Evolutionary conservation across 2,888 invertebrate species (phyloP).

Genomic region (Sarcophaga caerulescens): DNA sequence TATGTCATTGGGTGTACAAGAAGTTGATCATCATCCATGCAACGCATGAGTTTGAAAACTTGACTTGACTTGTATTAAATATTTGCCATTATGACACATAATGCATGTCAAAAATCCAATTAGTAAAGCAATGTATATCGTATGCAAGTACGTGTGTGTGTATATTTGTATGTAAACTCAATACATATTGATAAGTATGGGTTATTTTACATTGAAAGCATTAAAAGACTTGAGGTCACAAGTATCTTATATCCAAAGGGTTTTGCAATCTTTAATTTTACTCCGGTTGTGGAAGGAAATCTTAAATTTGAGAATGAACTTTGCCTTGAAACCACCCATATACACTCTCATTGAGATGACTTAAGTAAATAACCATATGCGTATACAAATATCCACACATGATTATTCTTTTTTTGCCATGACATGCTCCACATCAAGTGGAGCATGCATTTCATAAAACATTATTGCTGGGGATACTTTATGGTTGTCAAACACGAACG

Average conservation of each 20-base stretch:
- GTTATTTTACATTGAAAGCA: too few relatives aligned
- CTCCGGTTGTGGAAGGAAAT: too few relatives aligned
- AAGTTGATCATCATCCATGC: background rate
- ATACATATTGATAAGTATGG: background rate
- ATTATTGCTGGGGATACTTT: slow-evolving; percentile 39
- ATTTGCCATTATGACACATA: slow-evolving; percentile 59
- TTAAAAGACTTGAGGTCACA: too few relatives aligned
- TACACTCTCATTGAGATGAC: background rate
- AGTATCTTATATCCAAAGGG: too few relatives aligned
- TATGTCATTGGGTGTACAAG: background rate
- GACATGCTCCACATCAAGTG: slow-evolving; percentile 35
- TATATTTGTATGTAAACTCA: background rate
- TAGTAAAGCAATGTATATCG: slow-evolving; percentile 57
- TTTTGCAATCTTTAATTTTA: too few relatives aligned
- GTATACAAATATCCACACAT: slow-evolving; percentile 26
- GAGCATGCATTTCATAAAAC: slow-evolving; percentile 3
- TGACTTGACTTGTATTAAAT: slow-evolving; percentile 56
- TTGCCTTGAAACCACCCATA: background rate
- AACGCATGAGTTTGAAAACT: slow-evolving; percentile 20
- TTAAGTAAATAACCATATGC: background rate
- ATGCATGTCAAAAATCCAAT: slow-evolving; percentile 65
- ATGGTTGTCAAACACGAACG: slow-evolving; percentile 44
- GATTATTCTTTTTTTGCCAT: slow-evolving; percentile 32
- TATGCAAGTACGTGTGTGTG: background rate
- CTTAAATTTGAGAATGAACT: too few relatives aligned